Base-by-base conservation (phyloP, 2,113 vertebrate genomes). In the Alethe diademata region DNA sequence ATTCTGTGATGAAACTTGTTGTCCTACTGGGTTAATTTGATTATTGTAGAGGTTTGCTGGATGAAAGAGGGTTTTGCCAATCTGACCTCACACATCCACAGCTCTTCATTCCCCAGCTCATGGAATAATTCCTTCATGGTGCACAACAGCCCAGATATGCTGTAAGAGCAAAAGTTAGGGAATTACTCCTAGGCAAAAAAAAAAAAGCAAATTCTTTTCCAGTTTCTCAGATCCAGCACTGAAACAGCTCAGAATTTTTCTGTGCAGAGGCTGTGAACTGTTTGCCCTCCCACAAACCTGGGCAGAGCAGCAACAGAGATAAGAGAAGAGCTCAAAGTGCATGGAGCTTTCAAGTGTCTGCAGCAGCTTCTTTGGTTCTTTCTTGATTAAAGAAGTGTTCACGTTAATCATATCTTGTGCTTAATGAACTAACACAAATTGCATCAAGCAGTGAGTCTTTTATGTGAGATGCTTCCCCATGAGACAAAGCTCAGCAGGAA, bases 381-480 rank as follows among this genome's bases (percentile, higher is more conserved):
- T 51, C 50, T 51, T 88, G 78, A 72, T 81, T 78, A 78, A 38
- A 51, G 57, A 35, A 92, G 61, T 29, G 62, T n/a, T 95, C 78
- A 26, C 24, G 45, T 83, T 95, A 74, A 86, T 95, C 76, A 69
- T n/a, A 64, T 35, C 78, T 67, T 40, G 48, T 83, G 83, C 73
- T 66, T 95, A 88, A 95, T 50, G 93, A 94, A 74, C 64, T 92
- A 53, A 74, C 26, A 70, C 18, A 58, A 72, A 81, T 78, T 94
- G 88, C 86, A 92, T 92, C 95, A 89, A 74, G 64, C 72, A 73
- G 54, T 6, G 80, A 70, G 66, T 33, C 72, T 25, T 83, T 66
- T 58, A 43, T 78, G 85, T n/a, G 66, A 69, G 25, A 11, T 38
- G 40, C 69, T 88, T 61, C 82, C 15, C 40, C 64, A 23, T 1